Evolutionary conservation across 2,113 vertebrate genomes (phyloP).

Genomic region (Reinhardtius hippoglossoides): DNA sequence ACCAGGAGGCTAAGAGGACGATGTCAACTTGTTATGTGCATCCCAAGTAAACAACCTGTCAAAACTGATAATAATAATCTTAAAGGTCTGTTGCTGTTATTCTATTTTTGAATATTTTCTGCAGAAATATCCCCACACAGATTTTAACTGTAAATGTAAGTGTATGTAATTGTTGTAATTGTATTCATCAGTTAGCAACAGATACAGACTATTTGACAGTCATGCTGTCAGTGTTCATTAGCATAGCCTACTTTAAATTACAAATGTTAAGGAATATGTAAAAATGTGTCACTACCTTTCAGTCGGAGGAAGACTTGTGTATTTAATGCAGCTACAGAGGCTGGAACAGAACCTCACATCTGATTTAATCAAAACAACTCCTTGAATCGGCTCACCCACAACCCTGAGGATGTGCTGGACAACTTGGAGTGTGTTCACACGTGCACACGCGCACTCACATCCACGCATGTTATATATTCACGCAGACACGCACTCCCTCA

Average conservation of each 20-base stretch:
- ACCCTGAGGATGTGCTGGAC: constrained; percentile 31
- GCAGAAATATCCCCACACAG: background rate
- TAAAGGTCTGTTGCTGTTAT: background rate
- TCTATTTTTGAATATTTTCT: background rate
- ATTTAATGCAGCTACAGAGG: constrained; percentile 11
- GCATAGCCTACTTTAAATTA: background rate
- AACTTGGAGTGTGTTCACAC: constrained; percentile 24
- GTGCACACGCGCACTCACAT: background rate
- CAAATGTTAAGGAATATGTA: too few species aligned
- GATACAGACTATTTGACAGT: background rate
- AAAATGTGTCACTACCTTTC: background rate
- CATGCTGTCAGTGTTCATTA: background rate
- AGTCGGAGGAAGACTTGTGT: background rate
- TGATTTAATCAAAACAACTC: constrained; percentile 33
- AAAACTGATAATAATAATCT: background rate
- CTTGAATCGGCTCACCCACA: constrained; percentile 10
- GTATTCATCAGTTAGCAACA: too few species aligned
- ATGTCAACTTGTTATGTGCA: constrained; percentile 16
- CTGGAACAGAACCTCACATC: constrained; percentile 24
- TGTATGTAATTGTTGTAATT: background rate
- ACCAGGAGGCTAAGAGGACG: background rate
- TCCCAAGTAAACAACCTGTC: background rate
- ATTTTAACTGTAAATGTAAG: background rate
- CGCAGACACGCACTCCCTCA: constrained; percentile 13
- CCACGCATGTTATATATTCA: constrained; percentile 27